Base-by-base conservation (phyloP, 30 jellyfish, hydroid and myxozoan species). In the Phacellophora camtschatica region DNA sequence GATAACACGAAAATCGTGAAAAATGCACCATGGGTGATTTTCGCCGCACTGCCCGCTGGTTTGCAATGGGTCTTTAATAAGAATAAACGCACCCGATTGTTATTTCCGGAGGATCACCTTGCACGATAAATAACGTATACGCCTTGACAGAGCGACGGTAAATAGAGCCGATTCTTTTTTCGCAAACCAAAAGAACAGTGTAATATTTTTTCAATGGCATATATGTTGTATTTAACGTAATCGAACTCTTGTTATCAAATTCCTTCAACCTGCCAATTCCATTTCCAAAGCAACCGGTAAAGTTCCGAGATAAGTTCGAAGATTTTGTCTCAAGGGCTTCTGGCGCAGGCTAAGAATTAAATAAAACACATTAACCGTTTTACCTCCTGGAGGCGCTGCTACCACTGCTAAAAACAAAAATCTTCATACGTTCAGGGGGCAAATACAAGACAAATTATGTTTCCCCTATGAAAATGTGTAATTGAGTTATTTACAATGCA, bases 31-130 rank as follows among this genome's bases (percentile, higher is more conserved):
- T n/a, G n/a, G n/a, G n/a, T n/a, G n/a, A n/a, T n/a, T n/a, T n/a
- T n/a, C n/a, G n/a, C n/a, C n/a, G n/a, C n/a, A n/a, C n/a, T n/a
- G n/a, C n/a, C n/a, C n/a, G n/a, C n/a, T n/a, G n/a, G n/a, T n/a
- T n/a, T n/a, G n/a, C n/a, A n/a, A n/a, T n/a, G n/a, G n/a, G n/a
- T n/a, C n/a, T n/a, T n/a, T n/a, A n/a, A n/a, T n/a, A n/a, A n/a
- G n/a, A n/a, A n/a, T n/a, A n/a, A 13, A 23, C 81, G 50, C 34
- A 87, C 96, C 61, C 61, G 59, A 87, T 76, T 22, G 13, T 37
- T n/a, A 87, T 77, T 31, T 43, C 74, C 13, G 96, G 96, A 2
- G 96, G 96, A 27, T 70, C 88, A 22, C 96, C 96, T 2, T 46
- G 85, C 24, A 87, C 92, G 30, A 87, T 58, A 23, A 16, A 66